These are phyloP conservation scores for Caerostris darwini DNA, from an alignment of 1,140 invertebrate genomes.

Conservation along the genomic window DNA sequence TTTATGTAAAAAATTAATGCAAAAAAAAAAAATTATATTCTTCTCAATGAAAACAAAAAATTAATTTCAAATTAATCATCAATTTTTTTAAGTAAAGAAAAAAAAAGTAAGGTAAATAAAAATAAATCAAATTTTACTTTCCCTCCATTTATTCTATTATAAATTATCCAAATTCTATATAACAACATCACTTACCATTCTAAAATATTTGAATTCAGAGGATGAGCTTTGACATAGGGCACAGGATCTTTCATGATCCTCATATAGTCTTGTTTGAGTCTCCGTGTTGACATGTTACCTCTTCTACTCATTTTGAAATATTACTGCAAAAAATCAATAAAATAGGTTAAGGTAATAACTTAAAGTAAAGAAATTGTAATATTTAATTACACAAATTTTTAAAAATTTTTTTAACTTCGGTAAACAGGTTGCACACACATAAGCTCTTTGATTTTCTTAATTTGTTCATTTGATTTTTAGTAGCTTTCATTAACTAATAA, in stretches of 20 bases:
- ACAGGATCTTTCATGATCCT: conserved; percentile 97
- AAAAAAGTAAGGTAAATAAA: background rate
- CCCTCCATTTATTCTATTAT: too few species aligned
- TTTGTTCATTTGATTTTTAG: too few species aligned
- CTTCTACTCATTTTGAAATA: conserved; percentile 79
- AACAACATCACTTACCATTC: conserved; percentile 88
- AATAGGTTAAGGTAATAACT: too few species aligned
- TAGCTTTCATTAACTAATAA: too few species aligned
- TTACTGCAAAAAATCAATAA: background rate
- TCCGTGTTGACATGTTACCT: conserved; percentile 87
- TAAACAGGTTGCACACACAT: too few species aligned
- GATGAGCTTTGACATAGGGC: conserved; percentile 96
- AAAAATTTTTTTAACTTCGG: too few species aligned
- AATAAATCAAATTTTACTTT: too few species aligned
- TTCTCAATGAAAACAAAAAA: background rate
- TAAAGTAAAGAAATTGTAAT: too few species aligned
- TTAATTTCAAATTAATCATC: background rate
- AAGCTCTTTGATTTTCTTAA: too few species aligned
- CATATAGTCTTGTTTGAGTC: conserved; percentile 97
- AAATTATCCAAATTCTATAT: too few species aligned
- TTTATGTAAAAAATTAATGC: background rate
- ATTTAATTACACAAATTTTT: too few species aligned
- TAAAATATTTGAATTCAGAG: conserved; percentile 95
- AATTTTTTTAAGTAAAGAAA: background rate
- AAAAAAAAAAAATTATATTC: background rate